These are phyloP conservation scores for Pyrocoelia pectoralis DNA, from an alignment of 2,888 invertebrate genomes.

Conservation along the genomic window DNA sequence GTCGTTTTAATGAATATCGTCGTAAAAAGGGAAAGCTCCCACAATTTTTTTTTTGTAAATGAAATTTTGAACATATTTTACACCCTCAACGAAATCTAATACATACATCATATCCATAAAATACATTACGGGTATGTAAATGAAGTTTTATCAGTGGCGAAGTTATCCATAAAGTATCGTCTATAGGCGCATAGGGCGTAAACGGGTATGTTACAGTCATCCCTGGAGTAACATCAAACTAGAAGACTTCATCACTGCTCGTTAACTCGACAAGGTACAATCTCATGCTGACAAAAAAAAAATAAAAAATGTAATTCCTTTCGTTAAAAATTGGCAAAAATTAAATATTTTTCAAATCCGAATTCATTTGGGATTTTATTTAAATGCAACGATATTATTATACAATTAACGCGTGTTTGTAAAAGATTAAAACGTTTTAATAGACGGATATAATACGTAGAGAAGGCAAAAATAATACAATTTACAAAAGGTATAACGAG, in stretches of 20 bases:
- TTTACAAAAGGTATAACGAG: not conserved
- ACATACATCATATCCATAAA: slow-evolving; percentile 33
- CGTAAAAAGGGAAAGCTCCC: not conserved
- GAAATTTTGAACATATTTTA: slow-evolving; percentile 30
- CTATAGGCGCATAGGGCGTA: slow-evolving; percentile 37
- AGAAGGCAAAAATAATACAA: not conserved
- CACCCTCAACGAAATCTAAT: slow-evolving; percentile 26
- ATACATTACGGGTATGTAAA: slow-evolving; percentile 35
- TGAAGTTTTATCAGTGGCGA: slow-evolving; percentile 36
- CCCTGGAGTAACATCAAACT: slow-evolving; percentile 45
- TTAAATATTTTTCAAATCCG: not conserved
- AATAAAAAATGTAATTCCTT: slow-evolving; percentile 3
- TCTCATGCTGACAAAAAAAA: slow-evolving; percentile 20
- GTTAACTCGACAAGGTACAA: slow-evolving; percentile 41
- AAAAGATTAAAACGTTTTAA: not conserved
- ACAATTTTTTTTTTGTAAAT: slow-evolving; percentile 16
- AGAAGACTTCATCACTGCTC: slow-evolving; percentile 46
- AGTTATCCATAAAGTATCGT: slow-evolving; percentile 35
- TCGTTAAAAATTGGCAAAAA: slow-evolving; percentile 1
- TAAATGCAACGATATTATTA: not conserved
- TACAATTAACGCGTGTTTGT: not conserved
- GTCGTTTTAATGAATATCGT: not conserved
- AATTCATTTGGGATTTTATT: not conserved
- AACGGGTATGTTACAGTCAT: slow-evolving; percentile 37
- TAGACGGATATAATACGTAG: not conserved